A percentile compares a stretch with the other conserved stretches of the same genome.
Evolutionary conservation across 1,140 invertebrate genomes (phyloP).

Genomic region (Drosophila melanica): DNA sequence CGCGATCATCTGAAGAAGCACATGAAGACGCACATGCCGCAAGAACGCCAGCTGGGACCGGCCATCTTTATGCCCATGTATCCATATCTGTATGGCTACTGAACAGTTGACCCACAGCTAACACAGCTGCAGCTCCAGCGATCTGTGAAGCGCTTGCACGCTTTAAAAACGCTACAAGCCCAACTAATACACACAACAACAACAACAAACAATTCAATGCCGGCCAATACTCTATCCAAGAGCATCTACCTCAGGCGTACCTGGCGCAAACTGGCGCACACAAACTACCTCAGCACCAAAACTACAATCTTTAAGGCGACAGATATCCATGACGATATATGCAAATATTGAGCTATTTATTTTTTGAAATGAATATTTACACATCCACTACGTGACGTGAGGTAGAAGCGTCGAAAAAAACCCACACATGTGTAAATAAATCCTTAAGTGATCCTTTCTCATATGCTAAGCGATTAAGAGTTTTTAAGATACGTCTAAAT

Average conservation of each 20-base stretch:
- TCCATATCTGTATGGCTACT: slow-evolving; percentile 83
- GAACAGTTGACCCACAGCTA: slow-evolving; percentile 8
- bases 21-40: slow-evolving; percentile 84
- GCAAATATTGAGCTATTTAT: slow-evolving; percentile 79
- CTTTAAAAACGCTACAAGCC: slow-evolving; percentile 57
- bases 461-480: slow-evolving; percentile 79
- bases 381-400: slow-evolving; percentile 64
- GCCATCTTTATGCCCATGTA: slow-evolving; percentile 83
- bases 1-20: slow-evolving; percentile 95
- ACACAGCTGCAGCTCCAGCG: slow-evolving; percentile 40
- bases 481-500: slow-evolving; percentile 61
- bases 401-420: slow-evolving; percentile 49
- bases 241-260: slow-evolving; percentile 74
- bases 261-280: slow-evolving; percentile 65
- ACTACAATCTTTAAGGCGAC: slow-evolving; percentile 13
- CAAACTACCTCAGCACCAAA: slow-evolving; percentile 32
- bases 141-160: slow-evolving; percentile 78
- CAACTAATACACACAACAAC: slow-evolving; percentile 8
- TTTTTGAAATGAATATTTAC: slow-evolving; percentile 78
- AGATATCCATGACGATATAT: slow-evolving; percentile 55
- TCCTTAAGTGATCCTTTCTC: slow-evolving; percentile 80
- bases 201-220: slow-evolving; percentile 38
- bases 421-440: slow-evolving; percentile 76
- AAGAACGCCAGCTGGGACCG: slow-evolving; percentile 75
- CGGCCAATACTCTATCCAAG: slow-evolving; percentile 47